A percentile compares a stretch with the other conserved stretches of the same genome.
Conservation (phyloP, 2,797 vertebrate genomes). For the Furcifer pardalis region DNA sequence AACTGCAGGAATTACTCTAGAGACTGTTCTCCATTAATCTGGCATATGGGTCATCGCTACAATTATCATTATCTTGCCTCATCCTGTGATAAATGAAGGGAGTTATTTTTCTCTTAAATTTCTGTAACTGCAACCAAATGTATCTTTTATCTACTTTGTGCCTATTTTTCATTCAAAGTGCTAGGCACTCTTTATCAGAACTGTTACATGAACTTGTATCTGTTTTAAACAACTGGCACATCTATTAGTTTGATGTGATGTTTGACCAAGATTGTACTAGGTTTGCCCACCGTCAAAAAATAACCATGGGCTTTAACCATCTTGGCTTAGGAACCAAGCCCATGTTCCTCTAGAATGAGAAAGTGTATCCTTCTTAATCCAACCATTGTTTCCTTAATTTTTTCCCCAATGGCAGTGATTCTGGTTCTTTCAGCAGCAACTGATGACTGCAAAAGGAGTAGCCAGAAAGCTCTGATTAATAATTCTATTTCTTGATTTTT, state of each 20-base stretch:
- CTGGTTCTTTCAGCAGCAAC: neutral
- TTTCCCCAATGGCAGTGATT: neutral
- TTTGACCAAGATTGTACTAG: too few relatives aligned
- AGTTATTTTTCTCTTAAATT: conserved; percentile 7
- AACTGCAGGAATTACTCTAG: neutral
- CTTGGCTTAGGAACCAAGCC: neutral
- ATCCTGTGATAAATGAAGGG: neutral
- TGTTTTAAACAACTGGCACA: neutral
- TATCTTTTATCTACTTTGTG: neutral
- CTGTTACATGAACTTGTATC: neutral
- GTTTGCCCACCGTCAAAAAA: too few relatives aligned
- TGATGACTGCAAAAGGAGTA: neutral
- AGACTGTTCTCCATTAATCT: neutral
- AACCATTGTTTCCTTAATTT: neutral
- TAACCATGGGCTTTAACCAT: neutral
- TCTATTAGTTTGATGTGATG: neutral
- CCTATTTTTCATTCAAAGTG: neutral
- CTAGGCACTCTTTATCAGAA: neutral
- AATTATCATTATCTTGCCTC: conserved; percentile 3
- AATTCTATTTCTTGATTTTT: neutral
- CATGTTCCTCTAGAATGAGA: neutral
- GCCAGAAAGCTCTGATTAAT: neutral
- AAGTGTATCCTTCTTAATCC: neutral
- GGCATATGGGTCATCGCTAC: neutral
- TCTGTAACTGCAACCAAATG: neutral